Base-by-base conservation (phyloP, 2,797 vertebrate species). In the Philypnodon macrostomus region DNA sequence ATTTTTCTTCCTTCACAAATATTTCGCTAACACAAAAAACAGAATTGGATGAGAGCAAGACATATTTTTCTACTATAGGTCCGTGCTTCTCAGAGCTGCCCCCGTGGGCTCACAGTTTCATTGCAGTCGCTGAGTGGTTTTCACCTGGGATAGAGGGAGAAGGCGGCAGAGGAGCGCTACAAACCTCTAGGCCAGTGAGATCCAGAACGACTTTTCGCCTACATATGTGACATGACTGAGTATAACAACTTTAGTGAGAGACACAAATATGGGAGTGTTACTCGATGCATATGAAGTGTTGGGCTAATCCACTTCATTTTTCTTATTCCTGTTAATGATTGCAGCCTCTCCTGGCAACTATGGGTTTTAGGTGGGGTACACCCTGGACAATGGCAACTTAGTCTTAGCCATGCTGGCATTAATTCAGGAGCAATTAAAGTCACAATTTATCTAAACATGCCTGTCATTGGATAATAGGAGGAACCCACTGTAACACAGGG, bases 131-230 rank as follows among this genome's bases (percentile, higher is more conserved):
- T 19, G 46, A 44, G 23, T 31, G 11, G 33, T 33, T 57, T 26
- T 38, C 63, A 83, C 67, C 75, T 64, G 56, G 42, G 53, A 9
- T 50, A 63, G 42, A 60, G 72, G 34, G 44, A 56, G 64, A 72
- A 63, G 36, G 19, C 8, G 23, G 48, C 52, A 47, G 36, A 68
- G 36, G 24, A 59, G 65, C 44, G 21, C 34, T 58, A 24, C 49
- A 21, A 44, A 24, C 11, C 59, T 45, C 4, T 13, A 23, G 32
- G 36, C 47, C 23, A 30, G 0, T 0, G 10, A 53, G 67, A 16
- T 18, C 8, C 26, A 23, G 11, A 14, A 11, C 14, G 24, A 5
- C 21, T 63, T 14, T 4, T 31, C 47, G 8, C 38, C 68, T 24
- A 26, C 49, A 54, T 46, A 46, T 17, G 11, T 11, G 19, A 21